A percentile compares a stretch with the other conserved stretches of the same genome.
These are phyloP conservation scores for Pygoscelis antarcticus DNA, from an alignment of 2,113 vertebrate species.

Conservation along the genomic window DNA sequence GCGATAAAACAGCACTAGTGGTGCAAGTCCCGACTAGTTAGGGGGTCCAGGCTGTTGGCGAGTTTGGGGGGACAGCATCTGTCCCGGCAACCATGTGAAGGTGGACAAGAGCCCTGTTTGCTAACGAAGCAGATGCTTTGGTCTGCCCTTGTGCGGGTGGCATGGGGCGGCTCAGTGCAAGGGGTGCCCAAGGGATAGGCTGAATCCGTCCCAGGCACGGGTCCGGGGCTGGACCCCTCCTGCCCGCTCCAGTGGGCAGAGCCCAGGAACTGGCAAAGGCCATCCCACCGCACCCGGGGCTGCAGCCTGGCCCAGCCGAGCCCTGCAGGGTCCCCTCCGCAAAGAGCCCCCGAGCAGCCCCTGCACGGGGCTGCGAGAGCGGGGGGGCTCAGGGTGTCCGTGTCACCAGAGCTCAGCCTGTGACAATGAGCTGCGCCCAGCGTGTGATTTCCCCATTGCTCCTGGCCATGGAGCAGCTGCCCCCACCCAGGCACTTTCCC, in stretches of 20 bases:
- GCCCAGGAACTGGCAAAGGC: background rate
- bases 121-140: background rate
- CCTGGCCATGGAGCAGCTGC: too few relatives aligned
- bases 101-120: background rate
- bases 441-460: too few relatives aligned
- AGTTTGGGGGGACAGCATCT: background rate
- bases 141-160: background rate
- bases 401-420: too few relatives aligned
- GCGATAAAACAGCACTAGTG: rapidly evolving
- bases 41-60: too few relatives aligned
- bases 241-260: background rate
- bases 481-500: background rate
- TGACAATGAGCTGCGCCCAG: background rate
- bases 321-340: background rate
- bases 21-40: rapidly evolving
- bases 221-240: background rate
- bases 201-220: background rate
- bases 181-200: background rate
- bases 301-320: background rate
- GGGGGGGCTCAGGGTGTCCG: background rate
- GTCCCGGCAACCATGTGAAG: background rate
- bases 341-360: background rate
- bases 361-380: rapidly evolving
- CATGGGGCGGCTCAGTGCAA: background rate
- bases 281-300: background rate